These are phyloP conservation scores for Dilophus febrilis DNA, from an alignment of 2,888 invertebrate genomes.

Conservation along the genomic window DNA sequence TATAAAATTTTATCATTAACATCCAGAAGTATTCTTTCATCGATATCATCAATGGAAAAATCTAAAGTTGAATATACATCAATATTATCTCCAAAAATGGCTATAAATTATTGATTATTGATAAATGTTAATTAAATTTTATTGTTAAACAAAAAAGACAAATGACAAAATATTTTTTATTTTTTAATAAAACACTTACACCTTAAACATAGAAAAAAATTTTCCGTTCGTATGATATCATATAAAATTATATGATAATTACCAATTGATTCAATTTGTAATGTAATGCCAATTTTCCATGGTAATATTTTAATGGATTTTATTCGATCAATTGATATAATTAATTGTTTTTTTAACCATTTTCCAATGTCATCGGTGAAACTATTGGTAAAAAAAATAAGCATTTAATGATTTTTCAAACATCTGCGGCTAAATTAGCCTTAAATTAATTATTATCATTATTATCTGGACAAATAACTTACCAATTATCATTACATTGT, in stretches of 20 bases:
- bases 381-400: no score
- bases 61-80: background rate
- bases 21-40: no score
- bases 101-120: no score
- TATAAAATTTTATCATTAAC: no score
- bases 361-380: slow-evolving; percentile 33
- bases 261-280: slow-evolving; percentile 30
- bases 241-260: slow-evolving; percentile 29
- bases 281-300: slow-evolving; percentile 35
- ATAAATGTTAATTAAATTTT: background rate
- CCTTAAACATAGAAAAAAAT: slow-evolving; percentile 32
- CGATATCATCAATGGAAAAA: slow-evolving; percentile 9
- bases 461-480: no score
- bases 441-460: no score
- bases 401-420: background rate
- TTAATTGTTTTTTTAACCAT: slow-evolving; percentile 33
- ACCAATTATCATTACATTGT: slow-evolving; percentile 13
- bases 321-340: slow-evolving; percentile 32
- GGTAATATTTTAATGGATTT: slow-evolving; percentile 33
- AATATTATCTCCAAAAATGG: background rate
- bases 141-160: background rate
- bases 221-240: slow-evolving; percentile 35
- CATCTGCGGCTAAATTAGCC: no score
- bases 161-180: background rate
- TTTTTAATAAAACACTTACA: slow-evolving; percentile 20